Evolutionary conservation across 2,797 vertebrate species (phyloP), one percentile per base, ranked within the genome.

Genomic region (Atherinosoma microstoma): DNA sequence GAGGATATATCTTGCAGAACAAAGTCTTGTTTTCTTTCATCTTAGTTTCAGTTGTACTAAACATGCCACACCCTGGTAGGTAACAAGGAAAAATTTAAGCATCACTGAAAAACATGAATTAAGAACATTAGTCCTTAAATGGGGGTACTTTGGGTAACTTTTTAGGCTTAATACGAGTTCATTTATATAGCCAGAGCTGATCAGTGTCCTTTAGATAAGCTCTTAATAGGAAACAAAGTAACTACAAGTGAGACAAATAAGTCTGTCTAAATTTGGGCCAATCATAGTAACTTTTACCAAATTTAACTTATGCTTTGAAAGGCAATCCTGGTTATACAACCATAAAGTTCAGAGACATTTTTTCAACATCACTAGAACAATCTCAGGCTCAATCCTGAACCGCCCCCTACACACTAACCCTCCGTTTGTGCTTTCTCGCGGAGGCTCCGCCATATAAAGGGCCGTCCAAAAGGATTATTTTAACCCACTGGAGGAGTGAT

Each of bases 21-120:
- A 71, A 64, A 64, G 60, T 73, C 62, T 64, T 53, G 24, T 49
- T 61, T 61, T 63, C 29, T 27, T 62, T 59, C 30, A 36, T 63
- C 68, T 24, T 16, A 22, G 45, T 29, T 65, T 30, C 42, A 35
- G 29, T 27, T 54, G 51, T 15, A 29, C 18, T 64, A n/a, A 64
- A 49, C 32, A 38, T 65, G 32, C 32, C 62, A 49, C 32, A 49
- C 62, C 62, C 42, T 58, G 6, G 30, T 12, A 64, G 53, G 56
- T 38, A 72, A 32, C 58, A 32, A 32, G 18, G 12, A 18, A 22
- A 54, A 70, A 40, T 22, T 15, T 0, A 13, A 56, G 53, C 5
- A 22, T 34, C 35, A 70, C 38, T 62, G 35, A 27, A 40, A 54
- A 61, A 61, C 7, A 15, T 15, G 5, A n/a, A 35, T 4, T 27